phyloP scores from a whole-genome alignment of 1,140 invertebrate genomes.

The Meloidogyne hapla region DNA sequence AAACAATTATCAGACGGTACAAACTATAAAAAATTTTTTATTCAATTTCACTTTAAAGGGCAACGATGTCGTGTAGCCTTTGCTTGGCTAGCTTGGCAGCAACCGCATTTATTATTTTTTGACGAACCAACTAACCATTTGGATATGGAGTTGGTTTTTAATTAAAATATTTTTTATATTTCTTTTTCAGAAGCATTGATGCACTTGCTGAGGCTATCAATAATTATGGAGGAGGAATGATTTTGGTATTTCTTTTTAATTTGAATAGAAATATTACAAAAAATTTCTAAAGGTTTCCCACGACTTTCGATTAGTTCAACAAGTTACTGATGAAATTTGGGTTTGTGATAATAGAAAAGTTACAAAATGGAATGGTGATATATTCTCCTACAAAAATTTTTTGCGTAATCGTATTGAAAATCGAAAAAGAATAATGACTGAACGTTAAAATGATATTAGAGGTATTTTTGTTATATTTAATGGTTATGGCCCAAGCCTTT shows the following conservation, averaged over 20 bases:
- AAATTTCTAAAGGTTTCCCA: slow-evolving; percentile 73
- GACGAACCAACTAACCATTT: slow-evolving; percentile 99
- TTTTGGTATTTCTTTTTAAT: slow-evolving; percentile 71
- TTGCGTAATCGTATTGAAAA: slow-evolving; percentile 71
- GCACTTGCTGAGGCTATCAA: slow-evolving; percentile 94
- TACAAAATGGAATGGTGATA: slow-evolving; percentile 94
- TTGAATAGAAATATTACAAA: neutral
- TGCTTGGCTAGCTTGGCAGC: slow-evolving; percentile 91
- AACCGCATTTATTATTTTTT: slow-evolving; percentile 85
- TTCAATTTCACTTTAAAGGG: slow-evolving; percentile 62
- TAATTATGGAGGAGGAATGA: slow-evolving; percentile 95
- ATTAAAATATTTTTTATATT: neutral
- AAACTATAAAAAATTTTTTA: neutral
- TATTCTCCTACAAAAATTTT: slow-evolving; percentile 91
- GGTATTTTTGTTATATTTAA: neutral
- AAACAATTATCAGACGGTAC: slow-evolving; percentile 86
- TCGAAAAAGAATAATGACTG: slow-evolving; percentile 21
- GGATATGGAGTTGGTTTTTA: slow-evolving; percentile 81
- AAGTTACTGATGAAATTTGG: slow-evolving; percentile 84
- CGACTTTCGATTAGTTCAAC: slow-evolving; percentile 96
- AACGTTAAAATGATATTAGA: slow-evolving; percentile 24
- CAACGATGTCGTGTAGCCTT: slow-evolving; percentile 97
- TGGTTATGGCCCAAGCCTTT: neutral
- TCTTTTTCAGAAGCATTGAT: slow-evolving; percentile 75
- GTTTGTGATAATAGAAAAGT: slow-evolving; percentile 87